A percentile compares a stretch with the other conserved stretches of the same genome.
Conservation (phyloP, 2,113 vertebrate species). For the Cynoglossus semilaevis region DNA sequence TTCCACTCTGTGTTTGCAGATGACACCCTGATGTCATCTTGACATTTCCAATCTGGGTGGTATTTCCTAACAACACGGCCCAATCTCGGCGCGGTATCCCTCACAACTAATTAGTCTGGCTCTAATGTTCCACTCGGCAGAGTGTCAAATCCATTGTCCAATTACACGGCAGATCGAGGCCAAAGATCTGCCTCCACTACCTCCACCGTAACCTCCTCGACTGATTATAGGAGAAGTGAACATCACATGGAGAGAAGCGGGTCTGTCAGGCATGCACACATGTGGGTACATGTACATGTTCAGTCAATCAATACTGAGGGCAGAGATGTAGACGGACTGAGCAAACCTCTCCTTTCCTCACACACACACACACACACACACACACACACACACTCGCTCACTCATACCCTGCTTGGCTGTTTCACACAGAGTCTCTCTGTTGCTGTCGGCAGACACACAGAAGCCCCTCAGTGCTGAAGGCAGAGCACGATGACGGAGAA, state of each 20-base stretch:
- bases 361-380: too few relatives aligned
- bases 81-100: slow-evolving; percentile 73
- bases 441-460: slow-evolving; percentile 52
- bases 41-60: slow-evolving; percentile 74
- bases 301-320: slow-evolving; percentile 58
- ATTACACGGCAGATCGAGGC: slow-evolving; percentile 75
- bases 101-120: slow-evolving; percentile 74
- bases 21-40: slow-evolving; percentile 61
- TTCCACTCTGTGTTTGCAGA: slow-evolving; percentile 37
- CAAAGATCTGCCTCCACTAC: slow-evolving; percentile 71
- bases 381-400: too few relatives aligned
- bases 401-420: slow-evolving; percentile 57
- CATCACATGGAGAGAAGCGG: slow-evolving; percentile 45
- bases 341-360: slow-evolving; percentile 33
- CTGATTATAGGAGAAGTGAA: slow-evolving; percentile 71
- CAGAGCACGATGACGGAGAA: slow-evolving; percentile 57
- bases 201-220: slow-evolving; percentile 48
- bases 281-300: slow-evolving; percentile 27
- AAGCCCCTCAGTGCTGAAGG: slow-evolving; percentile 65
- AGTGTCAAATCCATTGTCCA: slow-evolving; percentile 77
- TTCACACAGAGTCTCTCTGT: slow-evolving; percentile 70
- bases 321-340: slow-evolving; percentile 47
- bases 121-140: slow-evolving; percentile 76
- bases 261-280: slow-evolving; percentile 42
- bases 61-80: slow-evolving; percentile 73